Evolutionary conservation across 2,113 vertebrate species (phyloP).

Genomic region (Plecotus auritus): DNA sequence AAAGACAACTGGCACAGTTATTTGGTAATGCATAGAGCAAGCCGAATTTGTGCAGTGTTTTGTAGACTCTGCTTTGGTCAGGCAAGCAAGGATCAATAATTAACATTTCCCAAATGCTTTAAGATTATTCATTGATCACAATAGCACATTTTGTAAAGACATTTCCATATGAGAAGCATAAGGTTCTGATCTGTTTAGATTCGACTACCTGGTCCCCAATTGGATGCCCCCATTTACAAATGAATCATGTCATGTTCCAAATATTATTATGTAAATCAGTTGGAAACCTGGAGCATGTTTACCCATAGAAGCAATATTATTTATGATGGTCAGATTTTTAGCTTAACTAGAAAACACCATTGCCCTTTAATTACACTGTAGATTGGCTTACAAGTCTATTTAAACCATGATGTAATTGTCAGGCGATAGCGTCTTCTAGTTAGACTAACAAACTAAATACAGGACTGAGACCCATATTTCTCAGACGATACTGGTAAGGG

Average conservation of each 20-base stretch:
- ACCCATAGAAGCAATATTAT: conserved; percentile 22
- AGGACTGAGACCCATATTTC: background rate
- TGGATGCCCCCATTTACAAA: conserved; percentile 52
- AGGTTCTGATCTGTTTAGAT: conserved; percentile 64
- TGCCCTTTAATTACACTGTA: background rate
- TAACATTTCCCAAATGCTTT: conserved; percentile 60
- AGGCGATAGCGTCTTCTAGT: background rate
- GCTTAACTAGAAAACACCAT: conserved; percentile 5
- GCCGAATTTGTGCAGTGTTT: conserved; percentile 17
- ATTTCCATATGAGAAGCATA: conserved; percentile 71
- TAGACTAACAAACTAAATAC: background rate
- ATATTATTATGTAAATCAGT: conserved; percentile 46
- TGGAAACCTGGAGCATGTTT: conserved; percentile 49
- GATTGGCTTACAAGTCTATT: conserved; percentile 12
- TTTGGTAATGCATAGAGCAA: conserved; percentile 13
- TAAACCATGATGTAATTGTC: conserved; percentile 1
- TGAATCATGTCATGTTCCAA: conserved; percentile 57
- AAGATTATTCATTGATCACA: conserved; percentile 68
- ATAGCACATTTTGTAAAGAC: conserved; percentile 64
- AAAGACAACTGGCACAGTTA: background rate
- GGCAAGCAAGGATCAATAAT: conserved; percentile 62
- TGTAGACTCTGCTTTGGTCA: conserved; percentile 40
- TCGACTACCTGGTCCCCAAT: conserved; percentile 58
- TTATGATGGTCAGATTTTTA: conserved; percentile 36
- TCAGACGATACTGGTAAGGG: background rate